Conservation (phyloP, 2,797 vertebrate genomes). For the Tolypeutes matacus region DNA sequence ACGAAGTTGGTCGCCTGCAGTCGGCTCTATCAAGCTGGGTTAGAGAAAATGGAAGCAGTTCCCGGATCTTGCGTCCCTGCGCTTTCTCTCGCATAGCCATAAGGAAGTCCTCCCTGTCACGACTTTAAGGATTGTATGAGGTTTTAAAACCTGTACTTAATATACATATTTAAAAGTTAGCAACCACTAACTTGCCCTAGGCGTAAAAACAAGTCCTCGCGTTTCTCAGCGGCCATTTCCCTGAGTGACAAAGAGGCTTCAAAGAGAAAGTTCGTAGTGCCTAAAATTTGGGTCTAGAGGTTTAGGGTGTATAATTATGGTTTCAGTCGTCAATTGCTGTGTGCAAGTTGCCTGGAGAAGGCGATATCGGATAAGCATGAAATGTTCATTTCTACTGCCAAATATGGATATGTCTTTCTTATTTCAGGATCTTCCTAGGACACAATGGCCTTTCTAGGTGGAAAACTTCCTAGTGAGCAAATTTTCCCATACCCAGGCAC, state of each 20-base stretch:
- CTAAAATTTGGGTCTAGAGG: background rate
- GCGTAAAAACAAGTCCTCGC: background rate
- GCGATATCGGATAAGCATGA: background rate
- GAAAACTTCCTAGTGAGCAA: background rate
- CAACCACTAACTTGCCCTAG: background rate
- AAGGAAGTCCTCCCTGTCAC: background rate
- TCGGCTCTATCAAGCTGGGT: background rate
- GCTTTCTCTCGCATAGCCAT: background rate
- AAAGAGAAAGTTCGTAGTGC: slow-evolving; percentile 9
- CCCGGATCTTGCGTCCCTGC: background rate
- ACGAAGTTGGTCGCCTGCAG: background rate
- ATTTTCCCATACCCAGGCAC: background rate
- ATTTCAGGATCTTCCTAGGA: slow-evolving; percentile 67
- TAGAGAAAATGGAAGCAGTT: slow-evolving; percentile 82
- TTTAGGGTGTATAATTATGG: slow-evolving; percentile 37
- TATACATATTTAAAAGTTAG: slow-evolving; percentile 49
- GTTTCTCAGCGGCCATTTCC: slow-evolving; percentile 39
- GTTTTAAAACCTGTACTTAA: slow-evolving; percentile 24
- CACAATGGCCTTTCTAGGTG: slow-evolving; percentile 51
- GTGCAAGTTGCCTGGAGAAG: background rate
- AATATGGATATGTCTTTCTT: slow-evolving; percentile 74
- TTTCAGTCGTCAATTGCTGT: slow-evolving; percentile 59
- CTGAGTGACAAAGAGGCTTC: slow-evolving; percentile 30
- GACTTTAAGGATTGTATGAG: background rate
- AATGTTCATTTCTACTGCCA: slow-evolving; percentile 71